Base-by-base conservation (phyloP, 2,113 vertebrate species). In the Petaurus breviceps region DNA sequence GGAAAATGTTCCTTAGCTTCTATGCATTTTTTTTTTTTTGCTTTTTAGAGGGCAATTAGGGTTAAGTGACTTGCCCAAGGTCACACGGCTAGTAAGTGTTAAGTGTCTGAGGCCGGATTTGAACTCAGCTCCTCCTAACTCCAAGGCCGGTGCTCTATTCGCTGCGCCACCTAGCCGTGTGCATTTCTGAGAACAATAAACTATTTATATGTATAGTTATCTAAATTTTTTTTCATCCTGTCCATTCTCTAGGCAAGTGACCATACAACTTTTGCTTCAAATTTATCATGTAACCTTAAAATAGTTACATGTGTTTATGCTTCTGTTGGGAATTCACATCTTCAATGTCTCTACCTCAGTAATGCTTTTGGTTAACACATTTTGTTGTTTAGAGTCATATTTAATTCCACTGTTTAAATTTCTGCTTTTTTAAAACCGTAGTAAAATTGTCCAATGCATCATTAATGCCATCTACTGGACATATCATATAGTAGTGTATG, bases 211-310 rank as follows among this genome's bases (percentile, higher is more conserved):
- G 57, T 31, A 28, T 91, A 77, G 68, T 2, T 52, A 1, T 77
- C 52, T 94, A 77, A 77, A 53, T 52, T 92, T 94, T 94, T 91
- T 14, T 91, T 95, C 28, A 89, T 89, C 84, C 37, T 55, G 89
- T 37, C 52, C 12, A 94, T 26, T 51, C 43, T 57, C 31, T 61
- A 55, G 57, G 50, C 50, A 57, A 90, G 89, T 46, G 54, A 57
- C 89, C 37, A 90, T 11, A 61, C 26, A 89, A 94, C 46, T 54
- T 94, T 94, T 92, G 53, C 26, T 24, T 92, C 61, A 94, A 7
- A 92, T 22, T 37, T 94, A 89, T 22, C 25, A 22, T 54, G 1
- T 25, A 61, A 95, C 52, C 47, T 92, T 37, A 47, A 92, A 51
- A 89, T 92, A 95, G 57, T 90, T 92, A 57, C 5, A 90, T 46